These are phyloP conservation scores for Eueremaeus valkanovi DNA, from an alignment of 2,888 invertebrate genomes.

Conservation along the genomic window DNA sequence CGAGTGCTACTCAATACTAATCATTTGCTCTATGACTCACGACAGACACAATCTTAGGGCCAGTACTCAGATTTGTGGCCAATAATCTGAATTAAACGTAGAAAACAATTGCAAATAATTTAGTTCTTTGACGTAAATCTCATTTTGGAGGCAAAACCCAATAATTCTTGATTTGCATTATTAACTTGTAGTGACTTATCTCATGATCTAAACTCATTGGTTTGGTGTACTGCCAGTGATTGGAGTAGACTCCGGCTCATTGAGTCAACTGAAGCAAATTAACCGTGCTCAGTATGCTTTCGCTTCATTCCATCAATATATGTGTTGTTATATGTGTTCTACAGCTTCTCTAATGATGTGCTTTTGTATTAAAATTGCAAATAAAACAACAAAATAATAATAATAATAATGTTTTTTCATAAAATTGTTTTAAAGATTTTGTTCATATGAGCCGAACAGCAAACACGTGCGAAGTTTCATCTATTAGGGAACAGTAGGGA, in stretches of 20 bases:
- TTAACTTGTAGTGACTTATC: slow-evolving; percentile 6
- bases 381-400: too few species aligned
- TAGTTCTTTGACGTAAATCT: background rate
- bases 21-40: slow-evolving; percentile 8
- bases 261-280: background rate
- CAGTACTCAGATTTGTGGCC: background rate
- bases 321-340: background rate
- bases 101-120: background rate
- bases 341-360: background rate
- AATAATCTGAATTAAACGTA: background rate
- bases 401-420: too few species aligned
- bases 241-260: background rate
- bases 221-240: background rate
- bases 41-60: background rate
- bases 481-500: background rate
- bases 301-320: background rate
- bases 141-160: background rate
- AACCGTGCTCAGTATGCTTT: background rate
- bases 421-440: background rate
- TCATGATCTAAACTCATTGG: background rate
- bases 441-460: background rate
- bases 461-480: background rate
- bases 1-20: background rate
- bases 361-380: too few species aligned
- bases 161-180: slow-evolving; percentile 22